phyloP scores from a whole-genome alignment of 2,797 vertebrate species.

The Neostethus bicornis region DNA sequence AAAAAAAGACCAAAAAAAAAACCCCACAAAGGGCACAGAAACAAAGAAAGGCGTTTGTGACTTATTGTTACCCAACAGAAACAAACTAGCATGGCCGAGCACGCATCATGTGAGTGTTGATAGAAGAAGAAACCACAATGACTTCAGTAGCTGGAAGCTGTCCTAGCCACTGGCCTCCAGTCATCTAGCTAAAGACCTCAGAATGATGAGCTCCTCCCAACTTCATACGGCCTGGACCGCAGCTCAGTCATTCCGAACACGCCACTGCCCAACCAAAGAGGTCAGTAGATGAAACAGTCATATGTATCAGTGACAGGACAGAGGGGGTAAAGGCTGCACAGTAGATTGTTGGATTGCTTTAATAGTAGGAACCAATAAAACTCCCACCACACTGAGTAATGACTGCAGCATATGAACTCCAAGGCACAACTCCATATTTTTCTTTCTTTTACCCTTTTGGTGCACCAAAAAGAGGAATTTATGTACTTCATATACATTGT shows the following conservation, averaged over 20 bases:
- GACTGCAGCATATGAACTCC: constrained; percentile 62
- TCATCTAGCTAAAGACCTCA: constrained; percentile 44
- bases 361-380: constrained; percentile 71
- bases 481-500: neutral
- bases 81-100: constrained; percentile 42
- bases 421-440: constrained; percentile 24
- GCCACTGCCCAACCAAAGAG: constrained; percentile 63
- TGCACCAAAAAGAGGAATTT: constrained; percentile 13
- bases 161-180: constrained; percentile 52
- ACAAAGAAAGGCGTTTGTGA: constrained; percentile 18
- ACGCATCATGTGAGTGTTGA: constrained; percentile 58
- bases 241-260: constrained; percentile 63
- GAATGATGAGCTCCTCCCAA: constrained; percentile 47
- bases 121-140: constrained; percentile 60
- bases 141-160: constrained; percentile 67
- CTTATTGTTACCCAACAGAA: constrained; percentile 43
- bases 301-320: constrained; percentile 49
- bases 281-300: constrained; percentile 47
- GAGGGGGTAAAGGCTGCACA: constrained; percentile 46
- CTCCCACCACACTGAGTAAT: constrained; percentile 66
- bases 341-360: constrained; percentile 71
- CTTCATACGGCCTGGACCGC: constrained; percentile 37
- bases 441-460: neutral
- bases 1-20: too few species aligned
- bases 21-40: constrained; percentile 1